Evolutionary conservation across 37 sponge, comb jelly and placozoan species (phyloP), one percentile per base, ranked within the genome.

Genomic region (Agelas oroides): DNA sequence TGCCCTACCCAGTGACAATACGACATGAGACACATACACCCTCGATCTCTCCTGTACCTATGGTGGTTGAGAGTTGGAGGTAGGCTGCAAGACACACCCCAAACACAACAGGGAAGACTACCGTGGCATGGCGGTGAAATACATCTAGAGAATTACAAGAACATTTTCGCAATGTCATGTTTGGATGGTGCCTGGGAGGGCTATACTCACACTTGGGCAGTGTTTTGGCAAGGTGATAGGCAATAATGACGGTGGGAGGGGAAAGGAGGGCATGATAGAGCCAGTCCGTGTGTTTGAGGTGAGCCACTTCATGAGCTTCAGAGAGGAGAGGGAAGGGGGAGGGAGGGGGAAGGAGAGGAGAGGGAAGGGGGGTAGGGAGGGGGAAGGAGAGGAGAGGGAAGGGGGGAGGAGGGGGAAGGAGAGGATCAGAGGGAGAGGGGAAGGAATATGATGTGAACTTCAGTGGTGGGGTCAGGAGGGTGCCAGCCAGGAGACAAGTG

Each of bases 301-400:
- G 92, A 28, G 84, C 79, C 33, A 92, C 27, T 46, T 92, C 92
- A 56, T 92, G 92, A 20, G 92, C 92, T 87, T n/a, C n/a, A 30
- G 5, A 60, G 2, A 8, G 53, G 66, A 30, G 35, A 55, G 32
- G 54, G 53, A 23, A 73, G 5, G 54, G 53, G 32, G n/a, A n/a
- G n/a, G n/a, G 53, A n/a, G 13, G 28, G 27, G 11, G 25, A 53
- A 16, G n/a, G 27, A 21, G 56, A 74, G 12, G 38, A 74, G 6
- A 74, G 21, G 38, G n/a, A n/a, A n/a, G n/a, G n/a, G n/a, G n/a
- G n/a, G n/a, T n/a, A n/a, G n/a, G n/a, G n/a, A n/a, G n/a, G n/a
- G n/a, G n/a, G n/a, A n/a, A n/a, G n/a, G n/a, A n/a, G n/a, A n/a
- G n/a, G n/a, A n/a, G n/a, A n/a, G n/a, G n/a, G n/a, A n/a, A n/a